Conservation (phyloP, 2,797 vertebrate genomes). For the Fringilla coelebs region DNA sequence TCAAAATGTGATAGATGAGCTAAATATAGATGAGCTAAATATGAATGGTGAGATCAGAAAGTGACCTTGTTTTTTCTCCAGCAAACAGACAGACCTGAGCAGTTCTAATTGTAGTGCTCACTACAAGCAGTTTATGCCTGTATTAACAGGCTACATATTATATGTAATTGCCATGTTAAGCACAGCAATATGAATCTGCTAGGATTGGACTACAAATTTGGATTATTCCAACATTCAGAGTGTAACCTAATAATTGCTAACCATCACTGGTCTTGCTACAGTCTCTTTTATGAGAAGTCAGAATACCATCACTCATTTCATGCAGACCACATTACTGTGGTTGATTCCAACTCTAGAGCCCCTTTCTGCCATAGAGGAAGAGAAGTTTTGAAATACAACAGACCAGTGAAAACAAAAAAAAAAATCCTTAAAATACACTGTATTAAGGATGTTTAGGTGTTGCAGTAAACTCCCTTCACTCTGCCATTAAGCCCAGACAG, state of each 20-base stretch:
- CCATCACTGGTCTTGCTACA: not conserved
- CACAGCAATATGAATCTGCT: not conserved
- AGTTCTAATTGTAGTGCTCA: not conserved
- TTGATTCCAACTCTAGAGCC: not conserved
- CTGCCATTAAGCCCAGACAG: not conserved
- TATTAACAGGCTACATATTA: not conserved
- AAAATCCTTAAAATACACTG: not conserved
- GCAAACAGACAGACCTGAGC: not conserved
- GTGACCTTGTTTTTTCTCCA: not conserved
- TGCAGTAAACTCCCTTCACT: not conserved
- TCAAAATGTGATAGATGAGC: not conserved
- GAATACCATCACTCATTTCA: not conserved
- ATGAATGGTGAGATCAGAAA: not conserved
- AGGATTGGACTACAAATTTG: not conserved
- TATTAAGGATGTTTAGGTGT: not conserved
- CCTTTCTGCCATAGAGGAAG: not conserved
- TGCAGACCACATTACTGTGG: not conserved
- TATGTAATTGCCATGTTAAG: not conserved
- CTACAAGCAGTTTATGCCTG: not conserved
- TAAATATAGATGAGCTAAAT: not conserved
- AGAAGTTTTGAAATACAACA: not conserved
- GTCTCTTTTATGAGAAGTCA: not conserved
- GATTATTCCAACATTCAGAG: not conserved
- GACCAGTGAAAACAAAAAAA: not conserved
- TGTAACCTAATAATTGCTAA: not conserved